Conservation (phyloP, 2,888 invertebrate species). For the Linyphia triangularis region DNA sequence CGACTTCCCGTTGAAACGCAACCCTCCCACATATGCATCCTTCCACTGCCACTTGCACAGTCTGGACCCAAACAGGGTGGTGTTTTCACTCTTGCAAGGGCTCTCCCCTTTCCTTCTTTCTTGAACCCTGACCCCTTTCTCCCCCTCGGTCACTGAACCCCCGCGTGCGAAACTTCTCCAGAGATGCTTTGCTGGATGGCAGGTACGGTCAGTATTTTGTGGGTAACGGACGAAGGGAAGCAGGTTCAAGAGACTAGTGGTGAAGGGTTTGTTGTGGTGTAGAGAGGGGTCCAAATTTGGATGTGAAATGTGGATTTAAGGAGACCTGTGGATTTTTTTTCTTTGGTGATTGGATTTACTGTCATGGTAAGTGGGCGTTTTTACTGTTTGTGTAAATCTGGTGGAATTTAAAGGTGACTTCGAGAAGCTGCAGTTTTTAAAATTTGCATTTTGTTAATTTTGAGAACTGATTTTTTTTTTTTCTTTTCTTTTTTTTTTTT, state of each 20-base stretch:
- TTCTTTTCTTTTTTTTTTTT: too few species aligned
- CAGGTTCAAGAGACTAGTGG: background rate
- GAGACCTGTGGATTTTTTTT: background rate
- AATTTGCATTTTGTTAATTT: background rate
- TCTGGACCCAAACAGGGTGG: constrained; percentile 67
- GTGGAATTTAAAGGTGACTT: too few species aligned
- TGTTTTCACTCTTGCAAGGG: constrained; percentile 34
- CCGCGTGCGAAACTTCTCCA: background rate
- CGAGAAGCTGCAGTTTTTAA: too few species aligned
- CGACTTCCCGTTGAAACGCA: constrained; percentile 62
- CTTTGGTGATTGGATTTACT: constrained; percentile 37
- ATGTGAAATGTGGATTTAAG: background rate
- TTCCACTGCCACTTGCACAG: constrained; percentile 49
- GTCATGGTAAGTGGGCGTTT: constrained; percentile 41
- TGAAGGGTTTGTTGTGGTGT: constrained; percentile 1
- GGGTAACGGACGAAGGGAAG: constrained; percentile 12
- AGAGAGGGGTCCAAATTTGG: background rate
- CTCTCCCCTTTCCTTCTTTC: constrained; percentile 56
- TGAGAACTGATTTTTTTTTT: too few species aligned
- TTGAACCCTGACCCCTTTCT: constrained; percentile 58
- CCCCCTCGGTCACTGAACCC: constrained; percentile 61
- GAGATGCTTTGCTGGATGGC: background rate
- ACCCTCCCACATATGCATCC: constrained; percentile 45
- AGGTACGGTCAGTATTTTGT: constrained; percentile 53
- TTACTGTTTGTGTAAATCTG: too few species aligned